A percentile compares a stretch with the other conserved stretches of the same genome.
Evolutionary conservation across 2,888 invertebrate species (phyloP).

Genomic region (Pyrocoelia pectoralis): DNA sequence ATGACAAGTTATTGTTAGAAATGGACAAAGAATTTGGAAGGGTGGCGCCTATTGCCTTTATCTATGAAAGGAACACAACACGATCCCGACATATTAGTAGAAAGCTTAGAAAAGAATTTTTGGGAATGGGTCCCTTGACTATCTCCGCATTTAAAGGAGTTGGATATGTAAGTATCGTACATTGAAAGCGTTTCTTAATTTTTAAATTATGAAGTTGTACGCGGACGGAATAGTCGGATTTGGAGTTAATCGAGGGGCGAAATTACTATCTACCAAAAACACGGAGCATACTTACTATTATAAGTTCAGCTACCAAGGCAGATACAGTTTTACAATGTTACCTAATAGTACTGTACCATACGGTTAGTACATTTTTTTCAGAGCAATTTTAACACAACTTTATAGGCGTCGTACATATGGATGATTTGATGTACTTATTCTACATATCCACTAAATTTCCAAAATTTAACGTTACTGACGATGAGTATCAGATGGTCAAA

Average conservation of each 20-base stretch:
- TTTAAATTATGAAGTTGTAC: conserved; percentile 61
- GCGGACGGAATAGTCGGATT: conserved; percentile 69
- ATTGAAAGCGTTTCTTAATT: neutral
- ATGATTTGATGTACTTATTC: conserved; percentile 64
- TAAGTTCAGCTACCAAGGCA: conserved; percentile 63
- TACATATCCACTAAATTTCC: conserved; percentile 47
- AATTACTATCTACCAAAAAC: conserved; percentile 61
- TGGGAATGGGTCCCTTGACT: conserved; percentile 57
- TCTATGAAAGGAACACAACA: conserved; percentile 66
- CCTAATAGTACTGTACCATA: conserved; percentile 58
- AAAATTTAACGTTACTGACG: conserved; percentile 50
- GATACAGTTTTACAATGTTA: conserved; percentile 65
- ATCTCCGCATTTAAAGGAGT: conserved; percentile 55
- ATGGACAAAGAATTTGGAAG: conserved; percentile 69
- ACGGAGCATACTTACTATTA: neutral
- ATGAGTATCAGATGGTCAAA: conserved; percentile 56
- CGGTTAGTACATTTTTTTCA: conserved; percentile 32
- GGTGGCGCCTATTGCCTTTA: conserved; percentile 71
- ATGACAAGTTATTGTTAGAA: conserved; percentile 61
- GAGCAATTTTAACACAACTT: conserved; percentile 20
- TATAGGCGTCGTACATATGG: conserved; percentile 57
- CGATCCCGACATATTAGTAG: conserved; percentile 63
- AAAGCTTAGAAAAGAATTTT: conserved; percentile 62
- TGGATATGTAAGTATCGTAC: conserved; percentile 56
- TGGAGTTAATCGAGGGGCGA: conserved; percentile 67